phyloP scores from a whole-genome alignment of 2,797 vertebrate species.

The Echiichthys vipera region DNA sequence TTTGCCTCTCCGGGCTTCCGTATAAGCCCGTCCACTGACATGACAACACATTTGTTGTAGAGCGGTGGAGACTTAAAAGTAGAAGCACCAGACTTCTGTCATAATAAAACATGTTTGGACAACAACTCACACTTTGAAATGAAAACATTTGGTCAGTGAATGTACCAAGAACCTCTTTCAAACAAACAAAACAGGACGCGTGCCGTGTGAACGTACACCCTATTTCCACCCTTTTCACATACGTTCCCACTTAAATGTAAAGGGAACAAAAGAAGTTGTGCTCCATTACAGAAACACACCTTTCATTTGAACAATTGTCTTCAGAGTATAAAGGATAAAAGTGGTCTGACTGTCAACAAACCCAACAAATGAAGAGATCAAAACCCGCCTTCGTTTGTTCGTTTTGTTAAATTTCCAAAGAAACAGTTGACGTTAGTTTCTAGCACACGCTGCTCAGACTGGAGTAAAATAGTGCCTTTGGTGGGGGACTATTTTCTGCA shows the following conservation, averaged over 20 bases:
- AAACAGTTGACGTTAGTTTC: background rate
- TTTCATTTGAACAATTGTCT: background rate
- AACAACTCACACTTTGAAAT: background rate
- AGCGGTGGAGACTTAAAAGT: background rate
- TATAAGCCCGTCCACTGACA: background rate
- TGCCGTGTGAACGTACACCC: background rate
- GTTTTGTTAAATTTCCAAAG: background rate
- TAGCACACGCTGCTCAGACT: background rate
- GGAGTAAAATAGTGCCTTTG: background rate
- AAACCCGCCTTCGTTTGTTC: background rate
- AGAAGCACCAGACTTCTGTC: background rate
- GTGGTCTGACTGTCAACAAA: conserved; percentile 3
- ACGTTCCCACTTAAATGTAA: background rate
- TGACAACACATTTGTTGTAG: background rate
- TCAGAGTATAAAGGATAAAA: background rate
- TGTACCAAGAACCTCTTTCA: background rate
- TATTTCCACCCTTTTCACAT: background rate
- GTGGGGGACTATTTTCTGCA: background rate
- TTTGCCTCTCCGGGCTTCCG: too few species aligned
- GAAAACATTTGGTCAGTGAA: conserved; percentile 33
- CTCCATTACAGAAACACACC: background rate
- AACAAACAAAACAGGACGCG: background rate
- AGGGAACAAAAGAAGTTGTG: background rate
- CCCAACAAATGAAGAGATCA: too few species aligned
- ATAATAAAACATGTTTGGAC: background rate